Conservation (phyloP, 92 coral and sea anemone genomes). For the Hydrozoanthus gracilis region DNA sequence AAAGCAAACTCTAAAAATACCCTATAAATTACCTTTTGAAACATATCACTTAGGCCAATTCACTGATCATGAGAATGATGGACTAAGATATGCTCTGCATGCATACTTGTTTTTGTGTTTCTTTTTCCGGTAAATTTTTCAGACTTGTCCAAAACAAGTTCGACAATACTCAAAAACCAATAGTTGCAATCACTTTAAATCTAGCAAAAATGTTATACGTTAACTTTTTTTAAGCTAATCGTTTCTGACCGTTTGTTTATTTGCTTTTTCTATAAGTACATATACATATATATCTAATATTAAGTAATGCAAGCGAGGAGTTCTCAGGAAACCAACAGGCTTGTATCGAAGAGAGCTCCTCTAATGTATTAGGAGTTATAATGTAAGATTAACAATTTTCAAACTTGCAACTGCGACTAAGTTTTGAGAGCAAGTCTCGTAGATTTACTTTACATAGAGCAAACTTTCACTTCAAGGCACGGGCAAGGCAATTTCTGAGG, state of each 20-base stretch:
- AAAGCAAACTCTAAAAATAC: no score
- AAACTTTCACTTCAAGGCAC: slow-evolving; percentile 58
- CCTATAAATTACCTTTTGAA: no score
- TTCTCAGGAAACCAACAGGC: no score
- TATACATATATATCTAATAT: neutral
- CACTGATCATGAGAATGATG: no score
- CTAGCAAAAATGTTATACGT: neutral
- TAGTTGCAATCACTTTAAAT: neutral
- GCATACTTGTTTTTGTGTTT: no score
- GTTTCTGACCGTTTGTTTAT: neutral
- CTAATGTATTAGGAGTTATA: no score
- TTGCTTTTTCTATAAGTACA: neutral
- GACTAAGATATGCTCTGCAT: no score
- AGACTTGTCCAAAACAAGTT: neutral
- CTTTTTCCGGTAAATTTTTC: neutral
- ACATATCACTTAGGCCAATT: no score
- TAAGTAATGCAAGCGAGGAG: neutral
- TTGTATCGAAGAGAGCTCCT: no score
- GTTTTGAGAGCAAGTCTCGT: no score
- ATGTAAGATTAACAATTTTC: no score
- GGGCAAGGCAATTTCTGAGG: slow-evolving; percentile 86
- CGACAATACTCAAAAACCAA: neutral
- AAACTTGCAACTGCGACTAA: no score
- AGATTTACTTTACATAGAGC: neutral
- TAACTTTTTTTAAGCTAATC: neutral